These are phyloP conservation scores for Pristis pectinata DNA, from an alignment of 2,797 vertebrate species.

Conservation along the genomic window DNA sequence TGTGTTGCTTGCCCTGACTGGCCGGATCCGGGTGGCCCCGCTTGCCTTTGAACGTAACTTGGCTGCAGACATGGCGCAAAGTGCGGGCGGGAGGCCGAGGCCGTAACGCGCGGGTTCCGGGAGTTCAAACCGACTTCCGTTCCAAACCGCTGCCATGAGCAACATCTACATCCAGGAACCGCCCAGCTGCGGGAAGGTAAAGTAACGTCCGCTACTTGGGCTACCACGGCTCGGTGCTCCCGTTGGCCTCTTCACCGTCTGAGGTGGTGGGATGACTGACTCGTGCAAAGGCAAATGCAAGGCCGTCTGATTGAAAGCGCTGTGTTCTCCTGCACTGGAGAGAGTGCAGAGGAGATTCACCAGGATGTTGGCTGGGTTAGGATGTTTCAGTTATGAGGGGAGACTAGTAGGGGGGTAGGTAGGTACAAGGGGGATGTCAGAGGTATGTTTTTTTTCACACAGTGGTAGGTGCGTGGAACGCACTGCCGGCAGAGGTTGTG, in stretches of 20 bases:
- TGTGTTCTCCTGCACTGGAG: too few relatives aligned
- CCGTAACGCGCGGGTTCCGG: not conserved
- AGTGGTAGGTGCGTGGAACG: too few relatives aligned
- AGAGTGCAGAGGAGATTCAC: too few relatives aligned
- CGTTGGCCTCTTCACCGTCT: not conserved
- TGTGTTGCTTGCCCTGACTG: not conserved
- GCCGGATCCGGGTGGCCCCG: not conserved
- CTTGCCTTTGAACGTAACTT: not conserved
- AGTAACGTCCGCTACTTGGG: not conserved
- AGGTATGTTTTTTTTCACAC: too few relatives aligned
- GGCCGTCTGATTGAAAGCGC: not conserved
- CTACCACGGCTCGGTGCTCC: not conserved
- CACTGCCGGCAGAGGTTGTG: too few relatives aligned
- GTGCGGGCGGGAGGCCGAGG: not conserved
- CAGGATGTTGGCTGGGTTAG: too few relatives aligned
- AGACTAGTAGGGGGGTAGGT: too few relatives aligned
- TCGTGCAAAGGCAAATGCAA: not conserved
- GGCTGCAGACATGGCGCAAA: slow-evolving; percentile 34
- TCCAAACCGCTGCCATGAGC: slow-evolving; percentile 64
- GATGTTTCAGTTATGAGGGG: too few relatives aligned
- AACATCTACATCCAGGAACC: slow-evolving; percentile 98
- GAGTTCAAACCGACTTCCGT: not conserved
- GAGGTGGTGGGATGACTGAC: not conserved
- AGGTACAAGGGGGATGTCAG: too few relatives aligned
- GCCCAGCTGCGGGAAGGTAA: slow-evolving; percentile 89